Percentiles rank a stretch among this genome's conserved stretches.
phyloP scores from a whole-genome alignment of 2,888 invertebrate genomes.

The Thecophora atra region DNA sequence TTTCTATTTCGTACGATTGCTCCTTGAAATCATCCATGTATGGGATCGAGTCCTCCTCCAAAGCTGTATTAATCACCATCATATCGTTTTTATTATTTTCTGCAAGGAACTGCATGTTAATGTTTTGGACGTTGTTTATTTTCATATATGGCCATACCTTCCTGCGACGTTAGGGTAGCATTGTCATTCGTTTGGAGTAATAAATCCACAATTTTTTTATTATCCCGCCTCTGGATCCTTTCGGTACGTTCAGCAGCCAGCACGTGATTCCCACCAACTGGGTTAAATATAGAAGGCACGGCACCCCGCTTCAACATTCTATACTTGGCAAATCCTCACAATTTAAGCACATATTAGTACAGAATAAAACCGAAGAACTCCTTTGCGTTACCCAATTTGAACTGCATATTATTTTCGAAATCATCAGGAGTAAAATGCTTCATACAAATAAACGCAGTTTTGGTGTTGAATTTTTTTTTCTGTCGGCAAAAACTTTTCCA shows the following conservation, averaged over 20 bases:
- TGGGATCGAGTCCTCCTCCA: too few relatives aligned
- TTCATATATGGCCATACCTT: too few relatives aligned
- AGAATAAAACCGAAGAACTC: not conserved
- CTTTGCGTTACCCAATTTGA: not conserved
- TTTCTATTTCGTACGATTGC: too few relatives aligned
- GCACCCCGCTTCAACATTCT: not conserved
- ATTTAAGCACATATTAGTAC: not conserved
- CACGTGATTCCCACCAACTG: not conserved
- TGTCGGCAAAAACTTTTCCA: constrained; percentile 3
- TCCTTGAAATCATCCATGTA: too few relatives aligned
- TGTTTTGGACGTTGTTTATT: too few relatives aligned
- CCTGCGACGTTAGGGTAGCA: not conserved
- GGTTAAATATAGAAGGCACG: not conserved
- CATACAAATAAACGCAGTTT: not conserved
- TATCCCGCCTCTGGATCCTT: not conserved
- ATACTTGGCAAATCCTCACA: not conserved
- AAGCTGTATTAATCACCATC: too few relatives aligned
- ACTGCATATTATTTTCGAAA: too few relatives aligned
- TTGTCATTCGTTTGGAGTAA: not conserved
- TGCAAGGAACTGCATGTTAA: too few relatives aligned
- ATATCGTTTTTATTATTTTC: too few relatives aligned
- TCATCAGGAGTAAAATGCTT: too few relatives aligned
- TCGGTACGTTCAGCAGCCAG: not conserved
- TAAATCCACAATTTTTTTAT: not conserved
- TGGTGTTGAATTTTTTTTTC: not conserved